Percentiles rank a stretch among this genome's conserved stretches.
phyloP scores from a whole-genome alignment of 2,888 invertebrate genomes.

The Syrphus vitripennis region DNA sequence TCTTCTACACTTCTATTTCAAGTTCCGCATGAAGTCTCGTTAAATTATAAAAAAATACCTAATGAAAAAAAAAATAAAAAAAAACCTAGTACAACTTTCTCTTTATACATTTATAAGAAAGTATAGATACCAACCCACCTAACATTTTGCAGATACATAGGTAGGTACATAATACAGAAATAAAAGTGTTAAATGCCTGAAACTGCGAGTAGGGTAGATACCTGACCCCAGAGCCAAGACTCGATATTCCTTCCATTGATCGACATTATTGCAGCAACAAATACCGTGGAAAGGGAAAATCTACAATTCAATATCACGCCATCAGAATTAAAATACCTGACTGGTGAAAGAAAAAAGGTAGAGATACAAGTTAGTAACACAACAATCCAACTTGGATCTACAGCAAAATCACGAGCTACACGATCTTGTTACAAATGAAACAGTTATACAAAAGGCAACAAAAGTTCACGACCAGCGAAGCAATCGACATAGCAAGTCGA shows the following conservation, averaged over 20 bases:
- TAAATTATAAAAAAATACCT: not conserved
- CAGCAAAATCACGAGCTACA: constrained; percentile 36
- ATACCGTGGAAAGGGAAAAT: constrained; percentile 29
- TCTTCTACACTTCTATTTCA: constrained; percentile 1
- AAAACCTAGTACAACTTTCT: constrained; percentile 39
- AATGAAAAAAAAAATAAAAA: not conserved
- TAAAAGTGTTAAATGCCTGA: constrained; percentile 1
- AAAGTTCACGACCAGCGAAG: constrained; percentile 56
- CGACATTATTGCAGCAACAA: constrained; percentile 9
- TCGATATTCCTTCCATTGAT: constrained; percentile 19
- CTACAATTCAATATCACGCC: constrained; percentile 28
- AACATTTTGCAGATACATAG: not conserved
- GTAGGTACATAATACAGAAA: not conserved
- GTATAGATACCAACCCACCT: not conserved
- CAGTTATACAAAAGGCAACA: constrained; percentile 63
- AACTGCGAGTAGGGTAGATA: not conserved
- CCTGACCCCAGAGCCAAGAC: constrained; percentile 26
- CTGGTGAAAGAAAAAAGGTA: constrained; percentile 1
- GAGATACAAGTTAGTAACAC: not conserved
- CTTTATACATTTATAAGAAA: constrained; percentile 20
- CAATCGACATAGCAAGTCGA: constrained; percentile 4
- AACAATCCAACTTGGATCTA: not conserved
- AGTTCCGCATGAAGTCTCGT: constrained; percentile 36
- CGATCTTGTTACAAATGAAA: constrained; percentile 65
- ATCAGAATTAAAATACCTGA: constrained; percentile 7